These are phyloP conservation scores for Zaprionus camerounensis DNA, from an alignment of 1,140 invertebrate genomes.

Conservation along the genomic window DNA sequence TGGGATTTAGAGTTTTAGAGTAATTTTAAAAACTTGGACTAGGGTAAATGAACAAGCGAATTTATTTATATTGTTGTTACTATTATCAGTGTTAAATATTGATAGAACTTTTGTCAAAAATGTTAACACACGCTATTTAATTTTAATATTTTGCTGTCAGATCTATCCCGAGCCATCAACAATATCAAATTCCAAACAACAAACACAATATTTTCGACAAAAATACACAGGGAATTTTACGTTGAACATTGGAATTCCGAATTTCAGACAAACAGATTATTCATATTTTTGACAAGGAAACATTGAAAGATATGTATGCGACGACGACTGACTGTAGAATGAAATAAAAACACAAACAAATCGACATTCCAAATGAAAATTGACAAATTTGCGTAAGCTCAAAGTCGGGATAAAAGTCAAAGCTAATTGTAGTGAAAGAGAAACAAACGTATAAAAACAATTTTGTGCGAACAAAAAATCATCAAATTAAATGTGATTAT, in stretches of 20 bases:
- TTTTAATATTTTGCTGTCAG: too few species aligned
- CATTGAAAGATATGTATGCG: neutral
- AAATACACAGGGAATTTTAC: neutral
- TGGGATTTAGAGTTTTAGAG: too few species aligned
- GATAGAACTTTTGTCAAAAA: too few species aligned
- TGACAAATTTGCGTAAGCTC: neutral
- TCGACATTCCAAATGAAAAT: neutral
- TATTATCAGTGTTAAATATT: too few species aligned
- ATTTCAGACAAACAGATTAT: neutral
- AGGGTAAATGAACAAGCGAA: too few species aligned
- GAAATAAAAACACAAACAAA: neutral
- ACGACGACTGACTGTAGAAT: neutral
- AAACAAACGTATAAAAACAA: neutral
- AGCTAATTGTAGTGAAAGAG: neutral
- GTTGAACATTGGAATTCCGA: neutral
- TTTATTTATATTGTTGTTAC: too few species aligned
- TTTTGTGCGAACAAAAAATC: neutral
- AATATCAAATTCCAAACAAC: neutral
- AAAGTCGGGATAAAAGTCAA: neutral
- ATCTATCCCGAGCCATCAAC: neutral
- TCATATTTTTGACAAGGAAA: neutral
- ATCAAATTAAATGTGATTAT: slow-evolving; percentile 16
- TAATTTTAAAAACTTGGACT: too few species aligned
- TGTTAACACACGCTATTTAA: too few species aligned
- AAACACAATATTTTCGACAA: neutral